Evolutionary conservation across 2,113 vertebrate species (phyloP), one percentile per base, ranked within the genome.

Genomic region (Melanerpes aurifrons): DNA sequence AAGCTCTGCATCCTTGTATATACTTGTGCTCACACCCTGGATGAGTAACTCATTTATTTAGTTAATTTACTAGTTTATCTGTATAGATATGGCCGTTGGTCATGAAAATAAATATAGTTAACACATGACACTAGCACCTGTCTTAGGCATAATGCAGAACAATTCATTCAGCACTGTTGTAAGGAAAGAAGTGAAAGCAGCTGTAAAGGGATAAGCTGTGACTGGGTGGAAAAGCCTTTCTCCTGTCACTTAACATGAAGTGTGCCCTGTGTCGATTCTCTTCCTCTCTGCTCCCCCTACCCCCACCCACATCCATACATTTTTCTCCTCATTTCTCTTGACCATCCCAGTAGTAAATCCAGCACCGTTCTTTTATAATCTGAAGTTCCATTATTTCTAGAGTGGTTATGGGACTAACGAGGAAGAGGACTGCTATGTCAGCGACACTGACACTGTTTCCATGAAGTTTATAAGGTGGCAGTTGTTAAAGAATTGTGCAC

Each of bases 251-350:
- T 45, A 63, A 21, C 6, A 28, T 10, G 31, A 28, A 59, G 3
- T 0, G 0, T 47, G 7, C 15, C 9, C 15, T 73, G 8, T 6
- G 32, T 5, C 4, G 43, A 25, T 56, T 54, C 9, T 24, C 6
- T 19, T 14, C 40, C 7, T 43, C 29, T 25, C 48, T 53, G 6
- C 22, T 12, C 50, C 22, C 7, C 22, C 12, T 22, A 7, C 11
- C 50, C 37, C 37, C 43, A 45, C 7, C 43, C 15, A 45, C 43
- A 45, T 45, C 43, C 15, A 45, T 45, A 7, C 14, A 45, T 35
- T 17, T 2, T 21, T 32, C 10, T 13, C 2, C 3, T 45, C 5
- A 18, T 67, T 11, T 57, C 2, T 68, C 5, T 67, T n/a, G 50
- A 18, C 7, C 7, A 35, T 64, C 26, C 32, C 7, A 6, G 37